Conservation (phyloP, 2,113 vertebrate species). For the Panthera tigris region DNA sequence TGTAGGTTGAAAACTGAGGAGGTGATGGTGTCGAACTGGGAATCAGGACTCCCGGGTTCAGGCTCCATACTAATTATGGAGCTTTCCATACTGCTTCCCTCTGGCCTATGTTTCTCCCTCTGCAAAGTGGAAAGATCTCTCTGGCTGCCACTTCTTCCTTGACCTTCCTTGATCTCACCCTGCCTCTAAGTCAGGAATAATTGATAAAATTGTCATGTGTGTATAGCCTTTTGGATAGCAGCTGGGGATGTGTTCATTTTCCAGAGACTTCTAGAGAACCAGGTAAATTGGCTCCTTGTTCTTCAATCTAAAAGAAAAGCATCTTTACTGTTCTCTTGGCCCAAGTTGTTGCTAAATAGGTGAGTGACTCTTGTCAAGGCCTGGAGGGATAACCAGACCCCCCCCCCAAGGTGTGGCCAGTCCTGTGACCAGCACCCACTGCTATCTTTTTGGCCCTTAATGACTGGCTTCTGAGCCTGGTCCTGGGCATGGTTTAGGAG, state of each 20-base stretch:
- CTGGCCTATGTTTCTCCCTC: background rate
- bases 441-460: background rate
- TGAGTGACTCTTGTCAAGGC: background rate
- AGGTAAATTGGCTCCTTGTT: background rate
- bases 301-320: background rate
- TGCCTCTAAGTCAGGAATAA: background rate
- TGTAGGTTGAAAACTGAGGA: background rate
- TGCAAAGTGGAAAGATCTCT: background rate
- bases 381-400: background rate
- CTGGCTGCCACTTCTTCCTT: background rate
- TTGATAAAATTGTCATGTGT: background rate
- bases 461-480: background rate
- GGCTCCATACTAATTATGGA: background rate
- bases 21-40: background rate
- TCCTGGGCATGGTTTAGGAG: background rate
- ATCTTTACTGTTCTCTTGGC: background rate
- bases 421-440: background rate
- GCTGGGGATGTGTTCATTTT: background rate
- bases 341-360: background rate
- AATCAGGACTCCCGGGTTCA: background rate
- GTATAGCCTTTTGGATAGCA: background rate
- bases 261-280: background rate
- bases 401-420: background rate
- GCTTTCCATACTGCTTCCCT: background rate
- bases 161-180: background rate